These are phyloP conservation scores for Parnassius glacialis DNA, from an alignment of 2,888 invertebrate genomes.

Conservation along the genomic window DNA sequence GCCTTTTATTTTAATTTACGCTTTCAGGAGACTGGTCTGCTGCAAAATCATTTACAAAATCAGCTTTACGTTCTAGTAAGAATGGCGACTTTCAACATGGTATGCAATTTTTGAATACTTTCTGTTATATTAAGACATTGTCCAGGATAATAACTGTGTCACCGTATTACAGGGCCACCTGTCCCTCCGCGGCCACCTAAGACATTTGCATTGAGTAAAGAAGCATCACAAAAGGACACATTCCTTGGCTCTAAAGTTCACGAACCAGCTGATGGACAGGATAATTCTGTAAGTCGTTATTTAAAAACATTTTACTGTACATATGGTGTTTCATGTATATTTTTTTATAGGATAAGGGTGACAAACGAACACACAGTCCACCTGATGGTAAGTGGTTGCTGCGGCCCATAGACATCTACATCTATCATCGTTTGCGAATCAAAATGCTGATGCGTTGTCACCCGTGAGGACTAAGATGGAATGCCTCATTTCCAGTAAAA, in stretches of 20 bases:
- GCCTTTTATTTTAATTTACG: constrained; percentile 4
- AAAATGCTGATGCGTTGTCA: too few species aligned
- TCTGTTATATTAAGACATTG: not conserved
- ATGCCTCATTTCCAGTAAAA: too few species aligned
- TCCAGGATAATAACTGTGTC: not conserved
- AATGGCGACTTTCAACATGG: constrained; percentile 50
- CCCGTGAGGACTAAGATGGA: too few species aligned
- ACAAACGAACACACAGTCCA: too few species aligned
- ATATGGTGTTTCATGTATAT: too few species aligned
- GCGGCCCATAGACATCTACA: too few species aligned
- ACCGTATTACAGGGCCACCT: constrained; percentile 61
- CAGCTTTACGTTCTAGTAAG: constrained; percentile 43
- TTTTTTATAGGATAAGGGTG: too few species aligned
- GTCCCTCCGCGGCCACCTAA: constrained; percentile 90
- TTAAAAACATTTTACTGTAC: not conserved
- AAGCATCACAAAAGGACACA: constrained; percentile 45
- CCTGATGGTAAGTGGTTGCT: too few species aligned
- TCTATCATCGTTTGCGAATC: too few species aligned
- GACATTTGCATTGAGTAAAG: constrained; percentile 77
- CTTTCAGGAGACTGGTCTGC: constrained; percentile 60
- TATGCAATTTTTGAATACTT: constrained; percentile 33
- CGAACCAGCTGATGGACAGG: constrained; percentile 49
- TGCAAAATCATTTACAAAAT: constrained; percentile 60
- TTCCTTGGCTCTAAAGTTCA: constrained; percentile 52
- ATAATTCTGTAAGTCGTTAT: constrained; percentile 43